A percentile compares a stretch with the other conserved stretches of the same genome.
Evolutionary conservation across 2,888 invertebrate species (phyloP).

Genomic region (Miltochrista miniata): DNA sequence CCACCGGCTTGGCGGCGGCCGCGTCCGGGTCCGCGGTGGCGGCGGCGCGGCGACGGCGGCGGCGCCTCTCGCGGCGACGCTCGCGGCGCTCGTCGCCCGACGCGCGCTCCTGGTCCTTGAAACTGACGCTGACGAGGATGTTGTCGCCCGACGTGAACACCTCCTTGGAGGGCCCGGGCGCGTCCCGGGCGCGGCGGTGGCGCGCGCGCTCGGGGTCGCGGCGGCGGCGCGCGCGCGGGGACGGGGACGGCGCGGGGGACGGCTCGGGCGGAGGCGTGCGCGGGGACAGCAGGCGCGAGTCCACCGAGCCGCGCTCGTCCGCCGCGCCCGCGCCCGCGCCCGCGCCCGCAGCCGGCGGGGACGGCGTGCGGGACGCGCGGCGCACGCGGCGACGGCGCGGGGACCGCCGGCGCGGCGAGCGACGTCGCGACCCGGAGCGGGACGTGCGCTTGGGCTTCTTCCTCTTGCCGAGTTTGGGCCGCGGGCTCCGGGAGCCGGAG

Average conservation of each 20-base stretch:
- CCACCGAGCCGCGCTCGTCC: conserved; percentile 37
- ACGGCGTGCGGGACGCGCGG: conserved; percentile 44
- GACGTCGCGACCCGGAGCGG: conserved; percentile 42
- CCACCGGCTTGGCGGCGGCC: conserved; percentile 89
- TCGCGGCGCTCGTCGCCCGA: conserved; percentile 44
- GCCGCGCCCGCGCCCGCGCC: conserved; percentile 38
- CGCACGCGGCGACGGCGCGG: conserved; percentile 25
- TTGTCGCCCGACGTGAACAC: conserved; percentile 97
- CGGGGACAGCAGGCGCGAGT: conserved; percentile 54
- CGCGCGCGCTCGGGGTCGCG: conserved; percentile 42
- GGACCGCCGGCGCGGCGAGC: conserved; percentile 42
- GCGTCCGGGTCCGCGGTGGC: conserved; percentile 77
- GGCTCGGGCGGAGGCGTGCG: conserved; percentile 49
- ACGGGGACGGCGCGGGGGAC: conserved; percentile 43
- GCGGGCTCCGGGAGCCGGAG: conserved; percentile 36
- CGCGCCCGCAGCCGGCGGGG: conserved; percentile 47
- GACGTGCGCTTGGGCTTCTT: conserved; percentile 58
- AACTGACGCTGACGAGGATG: conserved; percentile 96
- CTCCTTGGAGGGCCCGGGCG: conserved; percentile 88
- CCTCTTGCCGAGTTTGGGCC: conserved; percentile 55
- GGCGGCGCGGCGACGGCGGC: conserved; percentile 40
- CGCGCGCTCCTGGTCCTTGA: conserved; percentile 86
- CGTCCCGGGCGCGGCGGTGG: conserved; percentile 62
- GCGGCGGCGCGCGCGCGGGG: conserved; percentile 59
- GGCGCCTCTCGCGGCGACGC: conserved; percentile 28